Conservation (phyloP, 2,888 invertebrate genomes). For the Cistogaster globosa region DNA sequence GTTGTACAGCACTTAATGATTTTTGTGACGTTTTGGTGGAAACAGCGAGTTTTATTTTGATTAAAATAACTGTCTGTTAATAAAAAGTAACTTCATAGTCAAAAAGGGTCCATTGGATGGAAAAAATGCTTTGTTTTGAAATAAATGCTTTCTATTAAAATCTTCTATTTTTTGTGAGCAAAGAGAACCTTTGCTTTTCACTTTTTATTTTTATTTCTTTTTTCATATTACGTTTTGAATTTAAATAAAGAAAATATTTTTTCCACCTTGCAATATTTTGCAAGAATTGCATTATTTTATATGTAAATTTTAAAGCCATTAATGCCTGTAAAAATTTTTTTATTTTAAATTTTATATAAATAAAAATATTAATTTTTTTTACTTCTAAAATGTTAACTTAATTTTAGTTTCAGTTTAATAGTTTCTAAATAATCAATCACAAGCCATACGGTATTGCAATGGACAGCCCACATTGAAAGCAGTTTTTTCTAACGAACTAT, state of each 20-base stretch:
- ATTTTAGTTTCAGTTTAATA: conserved; percentile 24
- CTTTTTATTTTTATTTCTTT: too few relatives aligned
- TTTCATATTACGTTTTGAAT: too few relatives aligned
- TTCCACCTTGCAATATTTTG: neutral
- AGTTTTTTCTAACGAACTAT: conserved; percentile 4
- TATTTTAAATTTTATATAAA: conserved; percentile 31
- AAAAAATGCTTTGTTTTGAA: too few relatives aligned
- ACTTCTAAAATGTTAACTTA: conserved; percentile 5
- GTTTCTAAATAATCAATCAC: conserved; percentile 37
- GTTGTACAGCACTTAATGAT: too few relatives aligned
- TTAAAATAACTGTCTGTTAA: too few relatives aligned
- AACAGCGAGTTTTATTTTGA: too few relatives aligned
- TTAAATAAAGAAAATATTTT: neutral
- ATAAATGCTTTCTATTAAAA: too few relatives aligned
- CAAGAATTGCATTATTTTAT: neutral
- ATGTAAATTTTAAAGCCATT: conserved; percentile 5
- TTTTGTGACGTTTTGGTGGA: too few relatives aligned
- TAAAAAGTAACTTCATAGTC: too few relatives aligned
- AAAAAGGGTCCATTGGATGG: too few relatives aligned
- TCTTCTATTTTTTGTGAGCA: too few relatives aligned
- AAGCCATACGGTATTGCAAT: neutral
- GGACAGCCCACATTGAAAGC: conserved; percentile 34
- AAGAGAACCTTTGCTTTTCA: too few relatives aligned
- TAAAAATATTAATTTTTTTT: neutral
- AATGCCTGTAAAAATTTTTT: neutral